A percentile compares a stretch with the other conserved stretches of the same genome.
phyloP scores from a whole-genome alignment of 1,140 invertebrate genomes.

The Telenomus remus region DNA sequence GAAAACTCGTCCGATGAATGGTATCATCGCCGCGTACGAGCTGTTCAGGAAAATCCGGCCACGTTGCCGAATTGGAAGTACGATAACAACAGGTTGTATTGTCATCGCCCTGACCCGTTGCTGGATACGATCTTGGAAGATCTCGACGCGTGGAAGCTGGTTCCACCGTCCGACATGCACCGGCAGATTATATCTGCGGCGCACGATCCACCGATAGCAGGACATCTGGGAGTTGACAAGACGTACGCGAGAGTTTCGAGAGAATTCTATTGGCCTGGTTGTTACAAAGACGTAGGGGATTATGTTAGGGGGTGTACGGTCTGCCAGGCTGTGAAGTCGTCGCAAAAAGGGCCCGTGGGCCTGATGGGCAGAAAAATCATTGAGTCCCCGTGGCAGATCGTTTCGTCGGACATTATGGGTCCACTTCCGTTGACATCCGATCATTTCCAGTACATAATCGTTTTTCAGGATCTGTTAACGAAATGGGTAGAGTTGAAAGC shows the following conservation, averaged over 20 bases:
- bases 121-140: neutral
- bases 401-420: neutral
- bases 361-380: neutral
- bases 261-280: neutral
- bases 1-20: neutral
- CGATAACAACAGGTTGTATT: neutral
- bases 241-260: neutral
- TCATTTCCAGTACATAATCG: neutral
- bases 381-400: neutral
- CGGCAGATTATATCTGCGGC: neutral
- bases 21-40: neutral
- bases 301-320: neutral
- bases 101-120: conserved; percentile 2
- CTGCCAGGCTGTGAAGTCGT: neutral
- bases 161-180: neutral
- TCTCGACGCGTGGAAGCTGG: neutral
- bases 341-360: neutral
- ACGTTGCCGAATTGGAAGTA: neutral
- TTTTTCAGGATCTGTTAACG: conserved; percentile 1
- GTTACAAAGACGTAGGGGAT: neutral
- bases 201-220: neutral
- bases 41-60: neutral
- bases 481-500: neutral
- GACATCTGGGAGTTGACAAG: neutral
- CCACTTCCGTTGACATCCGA: neutral